A percentile compares a stretch with the other conserved stretches of the same genome.
Conservation (phyloP, 2,888 invertebrate genomes). For the Trichogramma dendrolimi region DNA sequence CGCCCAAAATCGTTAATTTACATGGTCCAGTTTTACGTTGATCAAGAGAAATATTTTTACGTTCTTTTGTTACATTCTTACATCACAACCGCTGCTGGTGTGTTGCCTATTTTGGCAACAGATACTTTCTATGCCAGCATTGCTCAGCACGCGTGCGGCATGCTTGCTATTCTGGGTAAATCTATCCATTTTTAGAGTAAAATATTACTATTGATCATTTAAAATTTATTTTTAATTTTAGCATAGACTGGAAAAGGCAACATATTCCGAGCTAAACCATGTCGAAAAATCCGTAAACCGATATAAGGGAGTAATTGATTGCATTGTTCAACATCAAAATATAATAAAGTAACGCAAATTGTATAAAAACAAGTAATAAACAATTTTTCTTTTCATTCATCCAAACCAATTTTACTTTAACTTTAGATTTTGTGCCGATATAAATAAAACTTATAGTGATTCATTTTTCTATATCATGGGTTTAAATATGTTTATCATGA, state of each 20-base stretch:
- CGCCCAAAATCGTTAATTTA: too few species aligned
- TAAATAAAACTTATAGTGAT: slow-evolving; percentile 10
- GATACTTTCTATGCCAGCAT: slow-evolving; percentile 2
- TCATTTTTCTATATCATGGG: slow-evolving; percentile 14
- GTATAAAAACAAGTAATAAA: not conserved
- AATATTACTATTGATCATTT: too few species aligned
- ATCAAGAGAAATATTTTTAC: too few species aligned
- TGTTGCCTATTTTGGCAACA: not conserved
- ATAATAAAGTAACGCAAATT: slow-evolving; percentile 14
- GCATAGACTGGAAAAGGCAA: not conserved
- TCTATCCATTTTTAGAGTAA: too few species aligned
- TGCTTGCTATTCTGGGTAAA: not conserved
- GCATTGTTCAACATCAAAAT: slow-evolving; percentile 3
- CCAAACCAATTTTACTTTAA: not conserved
- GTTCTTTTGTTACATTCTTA: too few species aligned
- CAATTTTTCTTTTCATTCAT: not conserved
- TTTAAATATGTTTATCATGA: slow-evolving; percentile 9
- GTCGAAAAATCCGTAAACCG: not conserved
- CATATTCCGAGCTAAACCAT: too few species aligned
- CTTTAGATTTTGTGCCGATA: slow-evolving; percentile 15
- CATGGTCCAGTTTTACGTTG: too few species aligned
- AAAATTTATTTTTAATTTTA: not conserved
- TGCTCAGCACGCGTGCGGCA: slow-evolving; percentile 7
- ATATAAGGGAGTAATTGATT: slow-evolving; percentile 3
- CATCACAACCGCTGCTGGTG: not conserved